A percentile compares a stretch with the other conserved stretches of the same genome.
Conservation (phyloP, 2,888 invertebrate genomes). For the Schizotus pectinicornis region DNA sequence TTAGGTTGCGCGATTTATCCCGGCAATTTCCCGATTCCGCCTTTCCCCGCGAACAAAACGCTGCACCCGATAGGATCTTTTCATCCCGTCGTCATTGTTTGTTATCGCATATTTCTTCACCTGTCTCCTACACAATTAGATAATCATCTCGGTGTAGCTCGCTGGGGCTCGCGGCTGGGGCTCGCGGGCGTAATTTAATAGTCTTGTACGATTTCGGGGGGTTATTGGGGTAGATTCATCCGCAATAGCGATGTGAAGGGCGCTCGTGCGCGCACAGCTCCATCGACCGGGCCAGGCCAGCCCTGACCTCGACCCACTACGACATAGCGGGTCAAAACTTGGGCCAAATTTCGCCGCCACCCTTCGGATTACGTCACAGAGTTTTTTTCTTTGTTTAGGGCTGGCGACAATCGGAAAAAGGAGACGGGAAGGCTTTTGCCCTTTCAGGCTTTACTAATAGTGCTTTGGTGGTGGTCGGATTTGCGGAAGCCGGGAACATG, state of each 20-base stretch:
- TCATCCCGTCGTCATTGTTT: neutral
- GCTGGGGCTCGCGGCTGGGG: no score
- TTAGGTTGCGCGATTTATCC: no score
- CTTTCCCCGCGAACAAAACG: no score
- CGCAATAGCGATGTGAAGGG: slow-evolving; percentile 32
- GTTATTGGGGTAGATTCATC: slow-evolving; percentile 29
- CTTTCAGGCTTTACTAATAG: slow-evolving; percentile 16
- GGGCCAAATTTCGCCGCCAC: slow-evolving; percentile 32
- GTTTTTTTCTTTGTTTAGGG: neutral
- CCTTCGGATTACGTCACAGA: slow-evolving; percentile 23
- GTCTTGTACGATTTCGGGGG: slow-evolving; percentile 19
- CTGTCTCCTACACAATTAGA: slow-evolving; percentile 6
- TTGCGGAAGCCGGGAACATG: no score
- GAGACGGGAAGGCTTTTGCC: neutral
- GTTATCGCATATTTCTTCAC: slow-evolving; percentile 8
- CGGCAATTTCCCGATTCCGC: no score
- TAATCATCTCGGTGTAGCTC: slow-evolving; percentile 4
- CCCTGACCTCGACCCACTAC: slow-evolving; percentile 57
- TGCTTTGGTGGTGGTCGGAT: neutral
- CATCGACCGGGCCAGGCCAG: slow-evolving; percentile 53
- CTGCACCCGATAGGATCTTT: no score
- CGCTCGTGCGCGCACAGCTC: slow-evolving; percentile 47
- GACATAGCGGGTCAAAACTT: slow-evolving; percentile 47
- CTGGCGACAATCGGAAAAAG: neutral
- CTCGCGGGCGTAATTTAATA: slow-evolving; percentile 10